Evolutionary conservation across 2,797 vertebrate species (phyloP), one percentile per base, ranked within the genome.

Genomic region (Betta splendens): DNA sequence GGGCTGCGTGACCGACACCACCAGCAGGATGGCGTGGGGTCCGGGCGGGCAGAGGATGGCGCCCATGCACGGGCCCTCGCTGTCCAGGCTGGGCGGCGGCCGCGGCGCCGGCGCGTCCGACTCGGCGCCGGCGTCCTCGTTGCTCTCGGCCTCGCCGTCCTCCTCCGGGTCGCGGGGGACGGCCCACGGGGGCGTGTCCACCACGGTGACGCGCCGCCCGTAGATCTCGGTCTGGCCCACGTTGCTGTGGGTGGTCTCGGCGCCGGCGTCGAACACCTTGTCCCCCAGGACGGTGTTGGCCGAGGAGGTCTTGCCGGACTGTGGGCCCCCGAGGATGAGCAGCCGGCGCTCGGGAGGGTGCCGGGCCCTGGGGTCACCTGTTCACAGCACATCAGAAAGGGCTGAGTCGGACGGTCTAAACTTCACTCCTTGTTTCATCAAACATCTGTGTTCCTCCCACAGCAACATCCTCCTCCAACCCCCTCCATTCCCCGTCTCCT

Each of bases 231-330:
- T 90, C 69, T 89, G 87, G 35, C 87, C 87, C 38, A 89, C 89
- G 28, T 91, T 91, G 18, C 28, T 68, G 74, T 77, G 65, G 0
- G 69, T 83, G 0, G 79, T 72, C 66, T 85, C 87, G 1, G 72
- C 12, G 3, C 53, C 66, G 0, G 77, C 64, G 3, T 28, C 15
- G n/a, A 89, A 92, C 7, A 64, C 75, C 32, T 89, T 75, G 8
- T 87, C 67, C 9, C 91, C 89, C 9, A 93, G 87, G 76, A 94
- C 89, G 73, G 70, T 91, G 75, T 93, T 93, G 20, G 91, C 89
- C 2, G 90, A 86, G 21, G 90, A 89, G 36, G 92, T 94, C 83
- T 94, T 94, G 10, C 93, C 94, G 0, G 87, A 89, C 43, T 84
- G 90, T 0, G 85, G 87, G 9, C 90, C 91, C 4, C 93, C 93